These are phyloP conservation scores for Xanthia togata DNA, from an alignment of 2,888 invertebrate species.

Conservation along the genomic window DNA sequence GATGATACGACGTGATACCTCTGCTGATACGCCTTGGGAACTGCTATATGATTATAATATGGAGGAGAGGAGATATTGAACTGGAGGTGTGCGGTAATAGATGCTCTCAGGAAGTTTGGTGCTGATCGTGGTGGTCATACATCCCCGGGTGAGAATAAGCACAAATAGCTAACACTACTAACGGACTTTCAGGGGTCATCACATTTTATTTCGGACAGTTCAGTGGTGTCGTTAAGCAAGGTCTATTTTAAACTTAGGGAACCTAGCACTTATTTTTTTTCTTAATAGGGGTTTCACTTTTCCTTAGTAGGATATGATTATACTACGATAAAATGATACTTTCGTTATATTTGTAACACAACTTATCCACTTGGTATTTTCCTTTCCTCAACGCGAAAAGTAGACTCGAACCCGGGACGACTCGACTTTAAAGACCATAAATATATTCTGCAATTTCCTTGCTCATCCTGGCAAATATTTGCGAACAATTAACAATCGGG, in stretches of 20 bases:
- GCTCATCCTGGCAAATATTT: constrained; percentile 41
- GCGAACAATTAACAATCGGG: constrained; percentile 57
- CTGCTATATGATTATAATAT: neutral
- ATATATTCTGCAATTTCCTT: constrained; percentile 24
- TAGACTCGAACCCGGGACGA: neutral
- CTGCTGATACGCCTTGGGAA: constrained; percentile 21
- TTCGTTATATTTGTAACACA: neutral
- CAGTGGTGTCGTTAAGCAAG: neutral
- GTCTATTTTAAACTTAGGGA: neutral
- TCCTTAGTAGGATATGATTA: neutral
- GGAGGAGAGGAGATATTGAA: neutral
- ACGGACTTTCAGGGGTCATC: too few species aligned
- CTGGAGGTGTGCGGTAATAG: neutral
- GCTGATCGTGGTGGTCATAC: neutral
- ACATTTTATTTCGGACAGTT: too few species aligned
- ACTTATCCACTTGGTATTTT: neutral
- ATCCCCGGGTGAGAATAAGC: neutral
- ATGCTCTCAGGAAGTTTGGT: constrained; percentile 8
- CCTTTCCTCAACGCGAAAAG: neutral
- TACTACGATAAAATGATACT: neutral
- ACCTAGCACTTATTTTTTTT: neutral
- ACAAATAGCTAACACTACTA: neutral
- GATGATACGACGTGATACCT: constrained; percentile 36
- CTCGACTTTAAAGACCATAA: constrained; percentile 31
- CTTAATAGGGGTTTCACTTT: too few species aligned